phyloP scores from a whole-genome alignment of 1,140 invertebrate genomes.

The Leptinotarsa lineolata region DNA sequence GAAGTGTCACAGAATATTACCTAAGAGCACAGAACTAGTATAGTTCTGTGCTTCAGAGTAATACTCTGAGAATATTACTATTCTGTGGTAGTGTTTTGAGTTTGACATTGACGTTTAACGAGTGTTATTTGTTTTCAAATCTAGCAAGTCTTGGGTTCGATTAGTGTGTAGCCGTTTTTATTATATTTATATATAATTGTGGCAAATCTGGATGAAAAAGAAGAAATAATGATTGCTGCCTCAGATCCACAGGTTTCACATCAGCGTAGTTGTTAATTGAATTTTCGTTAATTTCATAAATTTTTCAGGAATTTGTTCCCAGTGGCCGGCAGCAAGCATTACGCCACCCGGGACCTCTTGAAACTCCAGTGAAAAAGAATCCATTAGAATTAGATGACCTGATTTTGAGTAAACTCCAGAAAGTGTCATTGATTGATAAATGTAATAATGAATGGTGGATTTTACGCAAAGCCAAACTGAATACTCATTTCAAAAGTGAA shows the following conservation, averaged over 20 bases:
- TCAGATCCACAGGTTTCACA: slow-evolving; percentile 75
- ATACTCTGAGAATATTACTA: too few species aligned
- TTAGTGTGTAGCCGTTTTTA: slow-evolving; percentile 1
- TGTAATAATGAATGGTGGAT: slow-evolving; percentile 69
- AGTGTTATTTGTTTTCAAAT: too few species aligned
- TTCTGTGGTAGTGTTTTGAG: too few species aligned
- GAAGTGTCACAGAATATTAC: too few species aligned
- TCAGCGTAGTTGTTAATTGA: slow-evolving; percentile 33
- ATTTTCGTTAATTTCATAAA: slow-evolving; percentile 20
- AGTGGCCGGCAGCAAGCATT: slow-evolving; percentile 80
- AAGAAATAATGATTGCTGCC: slow-evolving; percentile 76
- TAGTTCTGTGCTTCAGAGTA: too few species aligned
- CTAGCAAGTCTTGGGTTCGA: not conserved
- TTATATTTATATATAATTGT: slow-evolving; percentile 30
- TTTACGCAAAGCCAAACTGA: slow-evolving; percentile 60
- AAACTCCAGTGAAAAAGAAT: slow-evolving; percentile 55
- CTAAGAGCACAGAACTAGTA: too few species aligned
- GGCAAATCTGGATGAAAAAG: slow-evolving; percentile 78
- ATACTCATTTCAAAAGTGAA: slow-evolving; percentile 27
- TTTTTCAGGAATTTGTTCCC: slow-evolving; percentile 82
- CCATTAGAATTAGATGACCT: slow-evolving; percentile 58
- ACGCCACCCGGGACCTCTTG: slow-evolving; percentile 72
- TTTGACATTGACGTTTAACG: too few species aligned
- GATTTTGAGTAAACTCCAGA: slow-evolving; percentile 71
- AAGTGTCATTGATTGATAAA: slow-evolving; percentile 72